Base-by-base conservation (phyloP, 2,113 vertebrate genomes). In the Tragelaphus buxtoni region DNA sequence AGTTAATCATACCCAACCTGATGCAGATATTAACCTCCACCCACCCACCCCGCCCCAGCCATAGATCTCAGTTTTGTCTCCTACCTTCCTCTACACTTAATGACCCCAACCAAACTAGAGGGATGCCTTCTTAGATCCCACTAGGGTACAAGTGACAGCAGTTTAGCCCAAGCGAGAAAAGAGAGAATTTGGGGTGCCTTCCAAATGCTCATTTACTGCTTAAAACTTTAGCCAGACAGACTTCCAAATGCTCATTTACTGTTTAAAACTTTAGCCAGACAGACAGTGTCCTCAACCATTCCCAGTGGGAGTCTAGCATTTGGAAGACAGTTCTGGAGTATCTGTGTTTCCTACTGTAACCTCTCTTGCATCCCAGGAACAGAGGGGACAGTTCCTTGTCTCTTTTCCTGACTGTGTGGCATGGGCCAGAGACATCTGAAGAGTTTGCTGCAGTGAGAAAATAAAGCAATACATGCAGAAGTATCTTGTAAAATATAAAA, bases 31-130 rank as follows among this genome's bases (percentile, higher is more conserved):
- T 56, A 85, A 24, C 18, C 12, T 22, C 13, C 18, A 18, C 7
- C 4, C 4, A 11, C 18, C 65, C n/a, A 39, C 18, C 18, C 18
- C 0, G 0, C n/a, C 39, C 20, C 1, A 1, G 22, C 1, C 5
- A 47, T 7, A 85, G 22, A 56, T 22, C 6, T 3, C 35, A 49
- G 6, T 32, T 11, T 55, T 26, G 47, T 35, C 83, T 65, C 76
- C 12, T 49, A 12, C 28, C 14, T 91, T 83, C 47, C 26, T 47
- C 32, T 35, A 18, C 47, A 26, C 11, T 56, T 39, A 16, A 1
- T 51, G 42, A n/a, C 49, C 60, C 74, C 32, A 65, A 2, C n/a
- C 47, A 69, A 32, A 39, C 28, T 22, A 63, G 55, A 88, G 63
- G 8, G 30, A 18, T 32, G 76, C 55, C 26, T 22, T 18, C n/a